These are phyloP conservation scores for Icerya purchasi DNA, from an alignment of 2,888 invertebrate species.

Conservation along the genomic window DNA sequence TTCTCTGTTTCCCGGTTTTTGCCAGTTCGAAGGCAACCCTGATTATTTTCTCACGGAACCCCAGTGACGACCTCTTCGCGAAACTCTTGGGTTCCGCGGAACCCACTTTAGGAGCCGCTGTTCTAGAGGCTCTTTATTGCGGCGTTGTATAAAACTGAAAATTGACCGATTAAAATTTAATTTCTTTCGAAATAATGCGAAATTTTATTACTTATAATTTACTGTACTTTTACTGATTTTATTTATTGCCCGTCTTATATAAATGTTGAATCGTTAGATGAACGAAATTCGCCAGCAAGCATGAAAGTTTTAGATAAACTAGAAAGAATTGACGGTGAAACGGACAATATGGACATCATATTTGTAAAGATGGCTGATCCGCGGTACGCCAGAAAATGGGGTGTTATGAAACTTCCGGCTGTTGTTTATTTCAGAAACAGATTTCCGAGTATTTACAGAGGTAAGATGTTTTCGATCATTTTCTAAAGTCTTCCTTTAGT, in stretches of 20 bases:
- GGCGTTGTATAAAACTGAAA: too few species aligned
- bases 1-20: too few species aligned
- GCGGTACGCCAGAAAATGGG: slow-evolving; percentile 81
- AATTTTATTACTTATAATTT: not conserved
- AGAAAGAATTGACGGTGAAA: slow-evolving; percentile 86
- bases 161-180: too few species aligned
- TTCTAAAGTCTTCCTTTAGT: too few species aligned
- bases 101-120: too few species aligned
- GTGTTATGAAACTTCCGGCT: slow-evolving; percentile 72
- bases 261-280: too few species aligned
- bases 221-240: not conserved
- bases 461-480: slow-evolving; percentile 27
- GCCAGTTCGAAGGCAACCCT: too few species aligned
- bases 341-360: slow-evolving; percentile 78
- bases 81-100: too few species aligned
- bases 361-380: slow-evolving; percentile 86
- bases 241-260: not conserved
- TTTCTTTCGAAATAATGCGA: not conserved
- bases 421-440: slow-evolving; percentile 77
- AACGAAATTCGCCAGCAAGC: slow-evolving; percentile 57
- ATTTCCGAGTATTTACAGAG: slow-evolving; percentile 82
- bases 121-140: too few species aligned
- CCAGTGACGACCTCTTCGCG: too few species aligned
- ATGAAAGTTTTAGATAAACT: slow-evolving; percentile 60
- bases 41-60: too few species aligned